A percentile compares a stretch with the other conserved stretches of the same genome.
Evolutionary conservation across 1,140 invertebrate genomes (phyloP).

Genomic region (Nephila pilipes): DNA sequence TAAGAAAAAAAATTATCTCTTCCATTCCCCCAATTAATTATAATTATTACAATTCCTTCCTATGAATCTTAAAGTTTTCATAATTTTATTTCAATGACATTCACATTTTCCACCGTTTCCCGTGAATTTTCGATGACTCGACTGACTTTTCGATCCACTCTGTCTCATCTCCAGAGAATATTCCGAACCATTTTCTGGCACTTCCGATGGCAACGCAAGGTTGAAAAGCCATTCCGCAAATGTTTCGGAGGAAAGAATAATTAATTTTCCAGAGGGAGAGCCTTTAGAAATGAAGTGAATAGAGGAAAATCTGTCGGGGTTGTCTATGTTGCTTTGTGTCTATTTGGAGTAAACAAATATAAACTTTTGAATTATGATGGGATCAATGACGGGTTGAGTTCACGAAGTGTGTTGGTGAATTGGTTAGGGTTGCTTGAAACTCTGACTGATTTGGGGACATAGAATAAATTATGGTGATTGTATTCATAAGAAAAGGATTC

Average conservation of each 20-base stretch:
- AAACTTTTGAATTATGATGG: neutral
- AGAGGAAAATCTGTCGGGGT: neutral
- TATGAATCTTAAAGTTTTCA: neutral
- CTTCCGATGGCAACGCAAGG: neutral
- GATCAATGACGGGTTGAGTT: neutral
- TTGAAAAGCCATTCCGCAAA: neutral
- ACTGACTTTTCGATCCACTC: neutral
- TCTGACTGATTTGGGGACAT: neutral
- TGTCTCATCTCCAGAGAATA: neutral
- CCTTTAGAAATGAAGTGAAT: neutral
- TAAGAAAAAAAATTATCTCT: neutral
- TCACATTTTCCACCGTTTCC: neutral
- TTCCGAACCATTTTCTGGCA: neutral
- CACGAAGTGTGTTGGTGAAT: neutral
- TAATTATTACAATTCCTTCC: neutral
- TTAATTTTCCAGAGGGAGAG: neutral
- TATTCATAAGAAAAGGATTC: too few species aligned
- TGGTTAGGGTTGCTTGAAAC: neutral
- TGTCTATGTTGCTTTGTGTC: neutral
- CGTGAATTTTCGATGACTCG: neutral
- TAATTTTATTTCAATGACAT: neutral
- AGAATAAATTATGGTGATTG: too few species aligned
- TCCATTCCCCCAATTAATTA: neutral
- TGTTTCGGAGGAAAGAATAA: constrained; percentile 11
- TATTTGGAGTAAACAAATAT: neutral